Evolutionary conservation across 2,888 invertebrate genomes (phyloP), one percentile per base, ranked within the genome.

Genomic region (Torymus auratus): DNA sequence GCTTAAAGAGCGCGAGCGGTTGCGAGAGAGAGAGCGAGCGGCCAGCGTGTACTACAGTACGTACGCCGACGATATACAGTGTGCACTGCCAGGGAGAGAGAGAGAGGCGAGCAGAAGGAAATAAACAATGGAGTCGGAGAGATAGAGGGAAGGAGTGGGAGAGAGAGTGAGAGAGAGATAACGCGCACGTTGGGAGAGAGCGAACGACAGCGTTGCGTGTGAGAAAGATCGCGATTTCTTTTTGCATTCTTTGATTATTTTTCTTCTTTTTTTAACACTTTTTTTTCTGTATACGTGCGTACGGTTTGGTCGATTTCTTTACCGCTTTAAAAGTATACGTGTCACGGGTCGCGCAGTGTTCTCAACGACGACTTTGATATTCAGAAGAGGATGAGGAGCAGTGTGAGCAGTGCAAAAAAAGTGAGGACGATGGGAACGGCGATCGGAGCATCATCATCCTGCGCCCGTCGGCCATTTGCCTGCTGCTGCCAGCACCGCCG

Each of bases 401-500:
- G 75, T 56, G 75, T 78, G 69, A 65, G 64, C 64, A 77, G 76
- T 71, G 76, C 67, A 28, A 64, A 41, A 28, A 41, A 28, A 75
- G 61, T 62, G 55, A 55, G 5, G n/a, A 28, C 14, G 41, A 64
- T 15, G 28, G 17, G 28, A 52, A 28, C 4, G 12, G 14, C 52
- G 13, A 17, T 2, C 41, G 50, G 13, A 17, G 7, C n/a, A n/a
- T n/a, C 20, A 20, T 20, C n/a, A 50, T 55, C 28, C 68, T 60
- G 71, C 20, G 58, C 74, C 81, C 84, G 83, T 77, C 84, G 73
- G 83, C 83, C 84, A 83, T 82, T 75, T 76, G 82, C 82, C 79
- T n/a, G 41, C 41, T 28, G 28, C 28, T 41, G 7, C 41, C 41
- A 7, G 1, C 41, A 10, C 41, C 41, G 41, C 7, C 41, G 41